Evolutionary conservation across 2,113 vertebrate genomes (phyloP).

Genomic region (Danionella cerebrum): DNA sequence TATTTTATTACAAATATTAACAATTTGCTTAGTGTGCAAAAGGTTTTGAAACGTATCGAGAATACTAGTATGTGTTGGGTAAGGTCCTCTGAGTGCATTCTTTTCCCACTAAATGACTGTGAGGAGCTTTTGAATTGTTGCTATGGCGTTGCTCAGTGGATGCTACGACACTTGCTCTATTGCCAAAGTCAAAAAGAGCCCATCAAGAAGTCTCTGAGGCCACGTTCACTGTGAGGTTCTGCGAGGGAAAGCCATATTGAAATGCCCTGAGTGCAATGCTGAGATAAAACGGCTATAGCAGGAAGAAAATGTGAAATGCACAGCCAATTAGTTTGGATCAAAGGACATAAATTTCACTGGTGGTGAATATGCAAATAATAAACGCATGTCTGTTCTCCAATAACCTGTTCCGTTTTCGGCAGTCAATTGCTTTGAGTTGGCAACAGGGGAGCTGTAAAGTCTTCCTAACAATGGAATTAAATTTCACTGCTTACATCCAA

Average conservation of each 20-base stretch:
- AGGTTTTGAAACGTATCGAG: too few relatives aligned
- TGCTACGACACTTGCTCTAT: background rate
- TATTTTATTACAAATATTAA: background rate
- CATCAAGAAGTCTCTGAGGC: background rate
- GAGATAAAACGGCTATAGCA: background rate
- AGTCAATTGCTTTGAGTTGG: background rate
- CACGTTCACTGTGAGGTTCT: background rate
- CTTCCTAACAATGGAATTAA: background rate
- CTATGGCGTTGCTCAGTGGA: background rate
- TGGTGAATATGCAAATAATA: slow-evolving; percentile 14
- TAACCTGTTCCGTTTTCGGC: background rate
- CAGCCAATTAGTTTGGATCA: background rate
- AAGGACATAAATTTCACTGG: background rate
- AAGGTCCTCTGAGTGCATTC: too few relatives aligned
- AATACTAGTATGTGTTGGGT: too few relatives aligned
- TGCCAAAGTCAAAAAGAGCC: background rate
- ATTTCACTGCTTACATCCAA: background rate
- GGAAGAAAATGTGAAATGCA: background rate
- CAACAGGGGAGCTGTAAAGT: background rate
- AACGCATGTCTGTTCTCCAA: background rate
- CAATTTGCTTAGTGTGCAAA: background rate
- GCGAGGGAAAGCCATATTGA: background rate
- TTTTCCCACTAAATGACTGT: too few relatives aligned
- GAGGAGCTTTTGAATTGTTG: background rate
- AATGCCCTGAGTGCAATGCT: too few relatives aligned